Evolutionary conservation across 1,140 invertebrate genomes (phyloP).

Genomic region (Cataglyphis hispanica): DNA sequence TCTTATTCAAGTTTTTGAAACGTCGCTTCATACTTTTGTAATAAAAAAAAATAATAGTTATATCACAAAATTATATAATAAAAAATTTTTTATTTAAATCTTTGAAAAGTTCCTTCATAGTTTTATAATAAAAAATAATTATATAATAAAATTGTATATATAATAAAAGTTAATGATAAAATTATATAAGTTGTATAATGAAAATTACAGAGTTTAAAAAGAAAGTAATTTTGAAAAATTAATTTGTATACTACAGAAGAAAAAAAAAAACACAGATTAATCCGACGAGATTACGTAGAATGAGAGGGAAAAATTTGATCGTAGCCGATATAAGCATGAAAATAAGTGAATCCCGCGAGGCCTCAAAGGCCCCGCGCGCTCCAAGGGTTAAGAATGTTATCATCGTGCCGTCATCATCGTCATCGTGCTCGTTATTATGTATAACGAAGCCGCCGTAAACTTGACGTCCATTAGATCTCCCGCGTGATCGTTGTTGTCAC

Average conservation of each 20-base stretch:
- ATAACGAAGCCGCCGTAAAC: conserved; percentile 49
- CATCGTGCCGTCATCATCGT: conserved; percentile 18
- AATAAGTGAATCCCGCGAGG: conserved; percentile 57
- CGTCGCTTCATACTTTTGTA: not conserved
- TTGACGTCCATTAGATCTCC: conserved; percentile 54
- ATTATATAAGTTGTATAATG: too few relatives aligned
- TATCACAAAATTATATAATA: too few relatives aligned
- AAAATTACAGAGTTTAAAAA: not conserved
- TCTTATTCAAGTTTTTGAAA: not conserved
- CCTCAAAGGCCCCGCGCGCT: conserved; percentile 48
- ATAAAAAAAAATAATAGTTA: not conserved
- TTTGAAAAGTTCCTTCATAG: not conserved
- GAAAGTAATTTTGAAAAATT: conserved; percentile 14
- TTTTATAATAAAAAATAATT: not conserved
- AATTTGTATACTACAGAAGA: not conserved
- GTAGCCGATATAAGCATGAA: conserved; percentile 5
- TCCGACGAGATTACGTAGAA: conserved; percentile 2
- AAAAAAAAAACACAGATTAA: not conserved
- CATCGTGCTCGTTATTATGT: conserved; percentile 48
- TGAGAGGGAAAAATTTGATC: conserved; percentile 23
- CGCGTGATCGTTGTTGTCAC: conserved; percentile 34
- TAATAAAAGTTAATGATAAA: too few relatives aligned
- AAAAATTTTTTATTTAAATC: not conserved
- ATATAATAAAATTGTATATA: too few relatives aligned
- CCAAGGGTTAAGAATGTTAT: conserved; percentile 53